Conservation (phyloP, 2,888 invertebrate genomes). For the Caenorhabditis uteleia region DNA sequence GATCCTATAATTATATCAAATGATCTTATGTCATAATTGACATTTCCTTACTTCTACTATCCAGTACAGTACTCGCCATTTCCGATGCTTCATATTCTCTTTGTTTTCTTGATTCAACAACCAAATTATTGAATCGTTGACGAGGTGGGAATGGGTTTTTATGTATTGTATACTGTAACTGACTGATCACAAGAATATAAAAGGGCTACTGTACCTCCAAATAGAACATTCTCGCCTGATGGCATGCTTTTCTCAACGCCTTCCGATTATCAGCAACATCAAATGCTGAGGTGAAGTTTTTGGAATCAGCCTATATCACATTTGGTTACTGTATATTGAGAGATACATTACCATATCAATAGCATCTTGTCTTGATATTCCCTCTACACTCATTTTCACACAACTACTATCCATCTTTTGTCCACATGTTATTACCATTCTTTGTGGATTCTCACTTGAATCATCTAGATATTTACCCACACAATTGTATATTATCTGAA, state of each 20-base stretch:
- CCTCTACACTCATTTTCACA: conserved; percentile 13
- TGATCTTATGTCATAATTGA: too few relatives aligned
- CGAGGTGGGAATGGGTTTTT: conserved; percentile 30
- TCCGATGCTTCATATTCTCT: too few relatives aligned
- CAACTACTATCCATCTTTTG: conserved; percentile 6
- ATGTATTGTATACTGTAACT: too few relatives aligned
- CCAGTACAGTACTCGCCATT: too few relatives aligned
- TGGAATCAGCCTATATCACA: conserved; percentile 6
- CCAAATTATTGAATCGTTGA: too few relatives aligned
- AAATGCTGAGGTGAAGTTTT: conserved; percentile 27
- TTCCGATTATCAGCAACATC: conserved; percentile 27
- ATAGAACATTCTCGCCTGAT: conserved; percentile 22
- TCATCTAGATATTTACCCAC: conserved; percentile 15
- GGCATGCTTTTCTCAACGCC: conserved; percentile 9
- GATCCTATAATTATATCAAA: too few relatives aligned
- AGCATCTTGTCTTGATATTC: conserved; percentile 11
- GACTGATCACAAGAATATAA: too few relatives aligned
- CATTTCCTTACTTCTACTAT: too few relatives aligned
- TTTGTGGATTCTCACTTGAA: conserved; percentile 1
- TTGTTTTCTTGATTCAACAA: too few relatives aligned
- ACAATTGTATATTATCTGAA: conserved; percentile 18
- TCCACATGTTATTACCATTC: conserved; percentile 10
- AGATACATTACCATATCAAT: conserved; percentile 1
- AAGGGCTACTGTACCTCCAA: conserved; percentile 8
- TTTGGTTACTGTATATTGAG: not conserved